phyloP scores from a whole-genome alignment of 1,140 invertebrate genomes.

The Drosophila ananassae region DNA sequence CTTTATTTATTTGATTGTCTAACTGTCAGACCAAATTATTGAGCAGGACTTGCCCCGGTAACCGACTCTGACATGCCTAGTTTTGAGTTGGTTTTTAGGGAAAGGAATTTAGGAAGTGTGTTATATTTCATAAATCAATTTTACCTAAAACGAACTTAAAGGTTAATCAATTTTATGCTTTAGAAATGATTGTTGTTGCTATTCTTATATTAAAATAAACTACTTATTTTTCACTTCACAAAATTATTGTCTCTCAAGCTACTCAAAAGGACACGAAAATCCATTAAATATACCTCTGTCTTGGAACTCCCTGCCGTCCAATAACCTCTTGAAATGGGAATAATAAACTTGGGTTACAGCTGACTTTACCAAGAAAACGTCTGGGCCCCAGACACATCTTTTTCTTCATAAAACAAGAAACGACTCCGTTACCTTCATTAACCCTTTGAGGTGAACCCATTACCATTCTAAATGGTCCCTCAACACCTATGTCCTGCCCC shows the following conservation, averaged over 20 bases:
- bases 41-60: neutral
- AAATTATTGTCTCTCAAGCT: neutral
- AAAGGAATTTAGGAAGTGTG: neutral
- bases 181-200: no score
- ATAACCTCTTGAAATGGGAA: constrained; percentile 47
- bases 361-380: constrained; percentile 20
- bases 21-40: constrained; percentile 6
- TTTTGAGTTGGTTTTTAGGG: neutral
- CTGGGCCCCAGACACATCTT: constrained; percentile 25
- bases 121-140: neutral
- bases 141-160: no score
- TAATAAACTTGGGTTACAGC: constrained; percentile 26
- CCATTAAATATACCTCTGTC: neutral
- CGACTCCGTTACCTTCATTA: constrained; percentile 27
- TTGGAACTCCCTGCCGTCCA: constrained; percentile 26
- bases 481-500: constrained; percentile 50
- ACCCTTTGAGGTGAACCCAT: constrained; percentile 39
- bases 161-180: no score
- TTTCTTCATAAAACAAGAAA: constrained; percentile 3
- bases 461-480: constrained; percentile 39
- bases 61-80: neutral
- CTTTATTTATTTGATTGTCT: constrained; percentile 8
- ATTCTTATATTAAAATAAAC: neutral
- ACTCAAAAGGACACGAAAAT: neutral
- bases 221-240: neutral